Evolutionary conservation across 2,888 invertebrate genomes (phyloP), one percentile per base, ranked within the genome.

Genomic region (Adelognathus sp.): DNA sequence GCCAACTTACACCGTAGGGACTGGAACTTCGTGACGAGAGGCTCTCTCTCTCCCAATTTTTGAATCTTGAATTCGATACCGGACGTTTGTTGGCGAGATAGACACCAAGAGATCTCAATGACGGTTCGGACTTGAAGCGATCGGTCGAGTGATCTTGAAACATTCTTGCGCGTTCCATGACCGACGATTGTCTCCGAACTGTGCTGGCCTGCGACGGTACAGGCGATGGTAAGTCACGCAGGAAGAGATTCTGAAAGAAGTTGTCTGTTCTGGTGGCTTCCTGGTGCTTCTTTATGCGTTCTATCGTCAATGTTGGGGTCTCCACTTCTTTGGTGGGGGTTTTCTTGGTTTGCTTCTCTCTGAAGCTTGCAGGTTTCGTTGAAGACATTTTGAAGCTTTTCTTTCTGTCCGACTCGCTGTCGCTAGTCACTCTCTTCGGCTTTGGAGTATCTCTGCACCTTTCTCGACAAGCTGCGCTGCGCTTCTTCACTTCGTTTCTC

Each of bases 201-300:
- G 90, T 83, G 56, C 78, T 90, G 6, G 82, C 76, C 29, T 90
- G 85, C 1, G 92, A 90, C 0, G 92, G 89, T 1, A 89, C 88
- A 0, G 92, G 91, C 0, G 92, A 87, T 5, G 81, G 64, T 78
- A 92, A 83, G 80, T 94, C 93, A 72, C 95, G 92, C 36, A 96
- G 89, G 85, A 96, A 95, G 18, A 96, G 92, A 89, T 95, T 94
- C 89, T 95, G 95, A 84, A 96, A 96, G 86, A 96, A 96, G 0
- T 93, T 93, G 86, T 95, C 93, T 0, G 94, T 93, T 76, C 94
- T 92, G 29, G 95, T 92, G 3, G 93, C 92, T 82, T 94, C 93
- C 79, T 93, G 94, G 66, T 94, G 94, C 81, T 92, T 92, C 83
- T 92, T 93, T 24, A 94, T 93, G 73, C 94, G 93, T 74, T 93